A percentile compares a stretch with the other conserved stretches of the same genome.
Evolutionary conservation across 2,888 invertebrate species (phyloP).

Genomic region (Hanleya hanleyi): DNA sequence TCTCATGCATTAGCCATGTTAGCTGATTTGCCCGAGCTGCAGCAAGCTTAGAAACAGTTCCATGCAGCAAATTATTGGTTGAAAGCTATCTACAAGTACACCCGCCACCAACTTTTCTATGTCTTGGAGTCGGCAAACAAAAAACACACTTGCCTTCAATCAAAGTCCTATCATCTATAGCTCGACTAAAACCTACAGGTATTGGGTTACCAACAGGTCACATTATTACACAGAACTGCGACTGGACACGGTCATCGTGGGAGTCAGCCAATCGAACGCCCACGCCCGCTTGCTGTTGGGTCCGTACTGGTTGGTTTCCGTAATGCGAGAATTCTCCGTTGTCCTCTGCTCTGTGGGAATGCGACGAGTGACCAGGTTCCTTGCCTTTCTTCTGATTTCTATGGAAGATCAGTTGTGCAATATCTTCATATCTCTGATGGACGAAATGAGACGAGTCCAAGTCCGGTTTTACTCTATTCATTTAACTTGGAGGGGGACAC

Average conservation of each 20-base stretch:
- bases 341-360: background rate
- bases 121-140: no score
- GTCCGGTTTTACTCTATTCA: conserved; percentile 32
- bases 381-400: conserved; percentile 52
- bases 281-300: conserved; percentile 37
- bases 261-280: conserved; percentile 31
- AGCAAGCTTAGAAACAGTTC: no score
- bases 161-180: no score
- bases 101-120: no score
- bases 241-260: conserved; percentile 23
- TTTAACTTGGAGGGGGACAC: no score
- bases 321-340: conserved; percentile 41
- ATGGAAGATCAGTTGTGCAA: conserved; percentile 65
- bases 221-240: conserved; percentile 36
- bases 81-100: no score
- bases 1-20: background rate
- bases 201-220: conserved; percentile 13
- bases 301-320: conserved; percentile 54
- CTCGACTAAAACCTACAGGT: background rate
- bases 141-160: no score
- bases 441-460: conserved; percentile 62
- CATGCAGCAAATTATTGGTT: no score
- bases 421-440: conserved; percentile 69
- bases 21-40: no score
- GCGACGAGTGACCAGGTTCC: background rate